Percentiles rank a stretch among this genome's conserved stretches.
Conservation (phyloP, 2,888 invertebrate species). For the Cataglyphis livida region DNA sequence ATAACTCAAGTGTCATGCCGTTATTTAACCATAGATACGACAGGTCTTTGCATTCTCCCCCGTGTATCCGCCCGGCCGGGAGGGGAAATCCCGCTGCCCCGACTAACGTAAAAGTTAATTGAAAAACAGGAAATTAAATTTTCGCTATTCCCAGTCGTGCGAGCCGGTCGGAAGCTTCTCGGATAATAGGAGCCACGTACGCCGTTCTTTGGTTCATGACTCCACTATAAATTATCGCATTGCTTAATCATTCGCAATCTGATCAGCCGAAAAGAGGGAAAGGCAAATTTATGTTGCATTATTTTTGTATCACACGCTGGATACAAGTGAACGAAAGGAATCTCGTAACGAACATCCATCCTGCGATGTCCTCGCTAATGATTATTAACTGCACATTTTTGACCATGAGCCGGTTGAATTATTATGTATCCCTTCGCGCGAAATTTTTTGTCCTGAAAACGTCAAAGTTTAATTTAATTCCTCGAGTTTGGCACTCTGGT, state of each 20-base stretch:
- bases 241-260: conserved; percentile 55
- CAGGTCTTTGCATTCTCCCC: conserved; percentile 53
- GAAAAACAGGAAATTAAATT: conserved; percentile 80
- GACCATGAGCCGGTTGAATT: conserved; percentile 51
- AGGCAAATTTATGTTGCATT: conserved; percentile 12
- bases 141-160: conserved; percentile 65
- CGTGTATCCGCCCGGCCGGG: conserved; percentile 26
- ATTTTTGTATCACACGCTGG: conserved; percentile 2
- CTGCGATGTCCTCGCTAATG: not conserved
- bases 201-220: not conserved
- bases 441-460: conserved; percentile 49
- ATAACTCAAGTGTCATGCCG: conserved; percentile 64
- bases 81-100: conserved; percentile 21
- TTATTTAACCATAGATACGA: conserved; percentile 65
- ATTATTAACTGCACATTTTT: conserved; percentile 29
- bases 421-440: conserved; percentile 41
- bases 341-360: not conserved
- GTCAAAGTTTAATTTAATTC: conserved; percentile 72
- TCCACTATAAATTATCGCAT: conserved; percentile 52
- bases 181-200: conserved; percentile 57
- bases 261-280: not conserved
- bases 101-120: conserved; percentile 75
- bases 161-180: conserved; percentile 56
- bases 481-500: conserved; percentile 61
- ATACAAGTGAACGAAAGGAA: not conserved